Evolutionary conservation across 2,797 vertebrate genomes (phyloP).

Genomic region (Thamnophis elegans): DNA sequence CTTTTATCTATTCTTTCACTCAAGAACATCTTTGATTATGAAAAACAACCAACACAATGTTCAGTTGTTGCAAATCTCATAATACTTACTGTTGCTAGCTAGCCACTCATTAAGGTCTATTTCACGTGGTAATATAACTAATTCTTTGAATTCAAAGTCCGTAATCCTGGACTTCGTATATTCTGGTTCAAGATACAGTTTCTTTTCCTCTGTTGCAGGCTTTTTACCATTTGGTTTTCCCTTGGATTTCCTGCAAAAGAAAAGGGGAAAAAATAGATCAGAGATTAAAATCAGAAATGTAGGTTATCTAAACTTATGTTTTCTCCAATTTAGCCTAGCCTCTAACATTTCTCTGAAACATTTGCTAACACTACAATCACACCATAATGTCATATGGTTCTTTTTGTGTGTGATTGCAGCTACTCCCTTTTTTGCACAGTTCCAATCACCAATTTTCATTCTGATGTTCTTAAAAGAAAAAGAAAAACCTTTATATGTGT

Average conservation of each 20-base stretch:
- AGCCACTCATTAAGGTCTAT: slow-evolving; percentile 99
- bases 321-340: background rate
- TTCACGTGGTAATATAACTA: slow-evolving; percentile 94
- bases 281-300: background rate
- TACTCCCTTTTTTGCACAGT: background rate
- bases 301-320: background rate
- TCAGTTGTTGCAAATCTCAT: background rate
- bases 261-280: slow-evolving; percentile 2
- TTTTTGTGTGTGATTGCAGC: background rate
- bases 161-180: slow-evolving; percentile 92
- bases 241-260: slow-evolving; percentile 89
- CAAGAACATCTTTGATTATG: background rate
- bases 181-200: slow-evolving; percentile 92
- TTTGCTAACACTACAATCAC: background rate
- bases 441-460: background rate
- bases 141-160: slow-evolving; percentile 94
- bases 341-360: background rate
- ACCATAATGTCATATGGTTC: background rate
- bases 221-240: slow-evolving; percentile 99
- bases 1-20: background rate
- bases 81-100: slow-evolving; percentile 93
- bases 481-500: background rate
- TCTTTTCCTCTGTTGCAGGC: slow-evolving; percentile 90
- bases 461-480: background rate
- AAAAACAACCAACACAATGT: background rate